Evolutionary conservation across 2,888 invertebrate genomes (phyloP).

Genomic region (Caradrina kadenii): DNA sequence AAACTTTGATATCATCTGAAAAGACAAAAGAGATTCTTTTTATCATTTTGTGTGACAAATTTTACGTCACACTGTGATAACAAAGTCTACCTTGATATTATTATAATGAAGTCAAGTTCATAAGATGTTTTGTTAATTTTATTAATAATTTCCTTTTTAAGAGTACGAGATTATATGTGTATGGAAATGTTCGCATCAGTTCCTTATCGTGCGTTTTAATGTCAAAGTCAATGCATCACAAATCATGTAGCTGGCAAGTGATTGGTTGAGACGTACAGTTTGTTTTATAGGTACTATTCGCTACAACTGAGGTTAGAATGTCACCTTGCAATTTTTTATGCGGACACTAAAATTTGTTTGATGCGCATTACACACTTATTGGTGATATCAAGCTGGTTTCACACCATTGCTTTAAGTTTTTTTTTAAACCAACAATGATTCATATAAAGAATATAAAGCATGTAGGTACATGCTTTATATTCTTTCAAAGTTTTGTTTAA

Average conservation of each 20-base stretch:
- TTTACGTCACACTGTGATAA: conserved; percentile 74
- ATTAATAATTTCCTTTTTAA: conserved; percentile 15
- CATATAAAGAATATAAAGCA: neutral
- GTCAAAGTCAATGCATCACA: conserved; percentile 35
- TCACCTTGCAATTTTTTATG: conserved; percentile 2
- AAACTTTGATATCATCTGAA: conserved; percentile 66
- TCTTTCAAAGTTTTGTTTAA: too few species aligned
- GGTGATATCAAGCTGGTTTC: too few species aligned
- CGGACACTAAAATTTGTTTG: too few species aligned
- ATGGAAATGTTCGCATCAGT: conserved; percentile 25
- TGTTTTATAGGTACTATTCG: neutral
- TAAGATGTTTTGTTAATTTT: conserved; percentile 44
- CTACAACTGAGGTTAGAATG: neutral
- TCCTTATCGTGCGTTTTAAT: conserved; percentile 20
- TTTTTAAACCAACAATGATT: neutral
- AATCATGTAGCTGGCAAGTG: conserved; percentile 29
- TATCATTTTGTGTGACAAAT: conserved; percentile 73
- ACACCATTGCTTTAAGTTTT: too few species aligned
- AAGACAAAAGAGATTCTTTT: conserved; percentile 73
- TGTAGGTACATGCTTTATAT: too few species aligned
- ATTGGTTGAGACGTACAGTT: neutral
- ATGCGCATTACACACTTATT: neutral
- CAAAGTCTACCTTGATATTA: conserved; percentile 69
- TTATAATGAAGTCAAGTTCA: conserved; percentile 77
- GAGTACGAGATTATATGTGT: conserved; percentile 6